A percentile compares a stretch with the other conserved stretches of the same genome.
Conservation (phyloP, 2,888 invertebrate species). For the Anodontia alba region DNA sequence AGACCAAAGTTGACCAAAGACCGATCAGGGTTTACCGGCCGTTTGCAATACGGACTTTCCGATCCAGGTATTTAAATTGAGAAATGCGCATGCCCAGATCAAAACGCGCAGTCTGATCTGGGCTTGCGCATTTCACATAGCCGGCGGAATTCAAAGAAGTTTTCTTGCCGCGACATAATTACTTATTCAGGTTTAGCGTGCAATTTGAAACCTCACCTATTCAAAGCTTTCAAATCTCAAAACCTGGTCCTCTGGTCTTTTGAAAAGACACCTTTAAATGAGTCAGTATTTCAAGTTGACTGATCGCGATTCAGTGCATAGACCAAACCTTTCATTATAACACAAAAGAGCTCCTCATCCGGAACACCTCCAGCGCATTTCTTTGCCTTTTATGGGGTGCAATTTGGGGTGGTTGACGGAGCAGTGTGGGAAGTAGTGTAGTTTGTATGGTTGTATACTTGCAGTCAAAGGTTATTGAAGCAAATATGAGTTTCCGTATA, state of each 20-base stretch:
- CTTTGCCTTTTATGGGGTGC: conserved; percentile 12
- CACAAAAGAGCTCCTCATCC: conserved; percentile 4
- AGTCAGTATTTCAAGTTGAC: conserved; percentile 2
- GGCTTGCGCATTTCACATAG: too few relatives aligned
- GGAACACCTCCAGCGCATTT: not conserved
- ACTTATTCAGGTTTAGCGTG: not conserved
- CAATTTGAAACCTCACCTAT: conserved; percentile 1
- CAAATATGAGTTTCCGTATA: too few relatives aligned
- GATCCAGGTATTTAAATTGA: too few relatives aligned
- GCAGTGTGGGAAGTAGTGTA: not conserved
- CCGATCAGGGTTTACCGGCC: too few relatives aligned
- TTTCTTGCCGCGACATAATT: not conserved
- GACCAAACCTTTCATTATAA: conserved; percentile 8
- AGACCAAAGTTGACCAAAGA: too few relatives aligned
- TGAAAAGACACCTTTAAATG: not conserved
- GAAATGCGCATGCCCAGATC: too few relatives aligned
- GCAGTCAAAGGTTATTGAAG: not conserved
- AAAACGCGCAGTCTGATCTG: too few relatives aligned
- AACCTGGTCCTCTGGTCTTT: not conserved
- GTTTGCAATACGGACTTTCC: too few relatives aligned
- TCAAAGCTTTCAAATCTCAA: not conserved
- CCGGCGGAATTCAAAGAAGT: too few relatives aligned
- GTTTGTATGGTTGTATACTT: not conserved
- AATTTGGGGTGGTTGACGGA: not conserved
- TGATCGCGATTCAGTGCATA: not conserved